A percentile compares a stretch with the other conserved stretches of the same genome.
Evolutionary conservation across 2,113 vertebrate genomes (phyloP).

Genomic region (Tachuris rubrigastra): DNA sequence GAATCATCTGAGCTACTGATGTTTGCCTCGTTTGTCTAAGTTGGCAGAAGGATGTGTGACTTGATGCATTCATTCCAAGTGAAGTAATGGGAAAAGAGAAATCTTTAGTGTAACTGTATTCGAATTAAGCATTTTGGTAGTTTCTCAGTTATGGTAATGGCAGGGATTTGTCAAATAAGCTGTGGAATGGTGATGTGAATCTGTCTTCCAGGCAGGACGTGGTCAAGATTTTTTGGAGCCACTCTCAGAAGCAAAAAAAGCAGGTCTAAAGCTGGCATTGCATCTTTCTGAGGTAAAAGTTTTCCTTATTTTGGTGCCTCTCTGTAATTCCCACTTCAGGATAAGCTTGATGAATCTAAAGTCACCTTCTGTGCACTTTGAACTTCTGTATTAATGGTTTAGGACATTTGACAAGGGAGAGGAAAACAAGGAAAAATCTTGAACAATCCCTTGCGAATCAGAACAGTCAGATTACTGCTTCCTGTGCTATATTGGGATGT

Average conservation of each 20-base stretch:
- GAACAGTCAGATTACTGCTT: not conserved
- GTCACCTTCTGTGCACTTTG: not conserved
- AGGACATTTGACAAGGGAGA: not conserved
- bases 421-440: not conserved
- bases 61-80: not conserved
- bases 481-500: not conserved
- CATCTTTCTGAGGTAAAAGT: constrained; percentile 92
- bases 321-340: not conserved
- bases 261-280: constrained; percentile 89
- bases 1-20: not conserved
- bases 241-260: constrained; percentile 84
- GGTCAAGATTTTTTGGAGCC: constrained; percentile 87
- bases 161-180: not conserved
- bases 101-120: not conserved
- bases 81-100: not conserved
- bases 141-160: not conserved
- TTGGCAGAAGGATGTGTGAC: not conserved
- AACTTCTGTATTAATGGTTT: not conserved
- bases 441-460: not conserved
- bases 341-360: not conserved
- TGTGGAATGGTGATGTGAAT: not conserved
- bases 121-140: not conserved
- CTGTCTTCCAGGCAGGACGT: constrained; percentile 81
- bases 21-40: not conserved
- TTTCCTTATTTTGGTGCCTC: not conserved